phyloP scores from a whole-genome alignment of 2,797 vertebrate species.

The Phrynocephalus forsythii region DNA sequence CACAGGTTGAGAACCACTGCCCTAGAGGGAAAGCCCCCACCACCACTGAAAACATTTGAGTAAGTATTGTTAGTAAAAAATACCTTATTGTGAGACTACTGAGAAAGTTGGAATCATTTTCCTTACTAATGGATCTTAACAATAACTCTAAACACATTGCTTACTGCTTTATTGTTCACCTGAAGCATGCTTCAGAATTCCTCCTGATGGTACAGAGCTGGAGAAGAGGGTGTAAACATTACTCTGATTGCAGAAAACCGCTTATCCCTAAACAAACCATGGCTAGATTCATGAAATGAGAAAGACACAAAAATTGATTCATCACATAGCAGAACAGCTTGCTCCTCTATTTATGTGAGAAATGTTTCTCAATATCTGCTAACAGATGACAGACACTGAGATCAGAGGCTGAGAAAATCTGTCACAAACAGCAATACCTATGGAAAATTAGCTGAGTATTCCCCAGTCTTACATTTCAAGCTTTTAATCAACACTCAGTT shows the following conservation, averaged over 20 bases:
- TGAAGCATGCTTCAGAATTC: conserved; percentile 51
- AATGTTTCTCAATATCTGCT: conserved; percentile 15
- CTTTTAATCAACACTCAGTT: not conserved
- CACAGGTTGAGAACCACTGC: too few species aligned
- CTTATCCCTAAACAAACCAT: conserved; percentile 31
- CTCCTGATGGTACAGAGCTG: conserved; percentile 43
- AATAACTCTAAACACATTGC: not conserved
- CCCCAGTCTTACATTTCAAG: not conserved
- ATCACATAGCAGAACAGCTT: conserved; percentile 35
- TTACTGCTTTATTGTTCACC: conserved; percentile 60
- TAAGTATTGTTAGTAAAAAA: conserved; percentile 36
- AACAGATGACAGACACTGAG: not conserved
- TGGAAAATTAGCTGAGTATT: conserved; percentile 18
- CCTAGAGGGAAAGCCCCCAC: conserved; percentile 26
- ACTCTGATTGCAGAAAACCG: conserved; percentile 40
- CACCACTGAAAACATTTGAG: conserved; percentile 29
- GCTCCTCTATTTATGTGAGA: conserved; percentile 15
- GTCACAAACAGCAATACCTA: not conserved
- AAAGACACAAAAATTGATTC: not conserved
- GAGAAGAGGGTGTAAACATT: conserved; percentile 49
- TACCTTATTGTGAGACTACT: conserved; percentile 14
- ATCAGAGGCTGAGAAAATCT: not conserved
- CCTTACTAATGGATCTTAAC: conserved; percentile 6
- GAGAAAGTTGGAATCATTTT: not conserved
- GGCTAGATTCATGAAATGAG: conserved; percentile 22